Percentiles rank a stretch among this genome's conserved stretches.
Conservation (phyloP, 2,113 vertebrate species). For the Dolichallabes microphthalmus region DNA sequence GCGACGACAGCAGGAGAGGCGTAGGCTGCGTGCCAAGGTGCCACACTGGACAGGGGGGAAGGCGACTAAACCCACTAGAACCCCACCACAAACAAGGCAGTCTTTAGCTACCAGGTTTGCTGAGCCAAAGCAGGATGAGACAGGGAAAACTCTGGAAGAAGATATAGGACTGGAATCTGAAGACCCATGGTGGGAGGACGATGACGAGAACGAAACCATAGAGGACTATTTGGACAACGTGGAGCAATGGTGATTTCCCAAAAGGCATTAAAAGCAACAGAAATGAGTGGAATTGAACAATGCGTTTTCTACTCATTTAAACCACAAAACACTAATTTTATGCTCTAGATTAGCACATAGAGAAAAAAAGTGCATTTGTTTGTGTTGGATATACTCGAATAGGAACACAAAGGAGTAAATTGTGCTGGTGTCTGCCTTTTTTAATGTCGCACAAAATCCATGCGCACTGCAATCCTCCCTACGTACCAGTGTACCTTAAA, state of each 20-base stretch:
- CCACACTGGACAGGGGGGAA: conserved; percentile 56
- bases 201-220: conserved; percentile 63
- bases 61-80: conserved; percentile 58
- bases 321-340: background rate
- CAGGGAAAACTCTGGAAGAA: conserved; percentile 44
- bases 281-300: background rate
- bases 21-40: conserved; percentile 67
- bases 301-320: conserved; percentile 8
- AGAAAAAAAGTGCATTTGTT: background rate
- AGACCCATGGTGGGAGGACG: conserved; percentile 70
- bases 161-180: conserved; percentile 41
- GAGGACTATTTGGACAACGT: conserved; percentile 89
- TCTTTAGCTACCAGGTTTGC: background rate
- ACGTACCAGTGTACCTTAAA: conserved; percentile 24
- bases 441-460: background rate
- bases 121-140: conserved; percentile 10
- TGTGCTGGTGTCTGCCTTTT: background rate
- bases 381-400: background rate
- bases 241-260: conserved; percentile 83
- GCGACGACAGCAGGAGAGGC: conserved; percentile 86
- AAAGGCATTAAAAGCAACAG: background rate
- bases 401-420: background rate
- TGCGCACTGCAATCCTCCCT: background rate
- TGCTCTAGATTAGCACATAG: conserved; percentile 15
- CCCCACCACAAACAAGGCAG: conserved; percentile 27